Base-by-base conservation (phyloP, 1,140 invertebrate species). In the Galleria mellonella region DNA sequence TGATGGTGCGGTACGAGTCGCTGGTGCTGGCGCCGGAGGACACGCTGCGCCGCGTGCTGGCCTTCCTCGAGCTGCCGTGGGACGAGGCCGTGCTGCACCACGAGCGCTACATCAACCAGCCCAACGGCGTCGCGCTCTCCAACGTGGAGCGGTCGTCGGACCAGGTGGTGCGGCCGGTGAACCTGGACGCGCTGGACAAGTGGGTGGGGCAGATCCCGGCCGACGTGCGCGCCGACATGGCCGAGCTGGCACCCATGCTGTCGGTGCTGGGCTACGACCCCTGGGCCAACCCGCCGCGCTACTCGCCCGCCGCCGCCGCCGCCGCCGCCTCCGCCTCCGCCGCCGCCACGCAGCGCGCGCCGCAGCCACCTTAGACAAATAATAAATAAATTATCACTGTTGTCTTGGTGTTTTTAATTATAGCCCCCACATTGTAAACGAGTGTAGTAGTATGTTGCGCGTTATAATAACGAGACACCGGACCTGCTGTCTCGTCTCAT, bases 161-260 rank as follows among this genome's bases (percentile, higher is more conserved):
- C 88, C 98, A 99, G 89, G 97, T 99, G 40, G 96, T 99, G 72
- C 98, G 98, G 78, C 97, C 98, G 4, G 94, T 99, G 9, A 99
- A 99, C 88, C 86, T 97, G 47, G 97, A 99, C 85, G 98, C 98
- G 6, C 86, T 99, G 36, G 92, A 92, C 52, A 98, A 98, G 87
- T 99, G 98, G 98, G 97, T 98, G 29, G 96, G 95, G 29, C 89
- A 94, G 56, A 93, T 99, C 71, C 97, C 97, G 13, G 89, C 91
- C 13, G 96, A 98, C 83, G 96, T 98, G 14, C 90, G 97, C 27
- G 88, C 89, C 51, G 94, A 98, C 72, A 97, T 98, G 95, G 91
- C 93, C 1, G 91, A 93, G 50, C 91, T 98, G 55, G 97, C 97
- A 43, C 97, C 97, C 30, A 98, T 98, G 96, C 89, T 97, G 32